Conservation (phyloP, 2,888 invertebrate genomes). For the Cecidostiba fungosa region DNA sequence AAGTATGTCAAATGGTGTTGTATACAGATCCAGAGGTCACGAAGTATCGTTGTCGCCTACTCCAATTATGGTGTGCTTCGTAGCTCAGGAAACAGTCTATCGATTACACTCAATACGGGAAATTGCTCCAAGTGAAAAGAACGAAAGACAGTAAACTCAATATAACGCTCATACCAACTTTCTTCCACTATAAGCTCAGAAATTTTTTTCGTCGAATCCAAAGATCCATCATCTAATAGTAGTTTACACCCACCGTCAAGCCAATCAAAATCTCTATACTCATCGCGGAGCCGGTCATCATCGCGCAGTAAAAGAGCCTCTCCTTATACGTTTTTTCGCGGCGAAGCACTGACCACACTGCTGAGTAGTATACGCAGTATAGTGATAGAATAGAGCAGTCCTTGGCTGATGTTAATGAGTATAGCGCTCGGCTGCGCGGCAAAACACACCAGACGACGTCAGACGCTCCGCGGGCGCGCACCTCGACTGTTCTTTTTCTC, state of each 20-base stretch:
- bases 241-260: not conserved
- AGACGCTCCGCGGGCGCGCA: not conserved
- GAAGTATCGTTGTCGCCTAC: no score
- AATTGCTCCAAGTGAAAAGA: no score
- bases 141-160: no score
- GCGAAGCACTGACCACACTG: not conserved
- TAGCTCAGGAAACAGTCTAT: no score
- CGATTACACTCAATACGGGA: no score
- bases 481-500: not conserved
- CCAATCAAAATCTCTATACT: not conserved
- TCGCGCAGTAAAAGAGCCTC: constrained; percentile 38
- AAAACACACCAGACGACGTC: not conserved
- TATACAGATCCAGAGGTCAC: no score
- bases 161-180: no score
- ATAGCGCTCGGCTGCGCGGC: not conserved
- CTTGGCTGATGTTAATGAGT: constrained; percentile 30
- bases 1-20: no score
- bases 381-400: not conserved
- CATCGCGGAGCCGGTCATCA: not conserved
- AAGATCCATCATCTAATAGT: no score
- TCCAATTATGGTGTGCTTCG: no score
- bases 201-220: not conserved
- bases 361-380: no score
- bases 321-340: constrained; percentile 56
- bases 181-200: no score